phyloP scores from a whole-genome alignment of 2,888 invertebrate genomes.

The Drosophila kambysellisi region DNA sequence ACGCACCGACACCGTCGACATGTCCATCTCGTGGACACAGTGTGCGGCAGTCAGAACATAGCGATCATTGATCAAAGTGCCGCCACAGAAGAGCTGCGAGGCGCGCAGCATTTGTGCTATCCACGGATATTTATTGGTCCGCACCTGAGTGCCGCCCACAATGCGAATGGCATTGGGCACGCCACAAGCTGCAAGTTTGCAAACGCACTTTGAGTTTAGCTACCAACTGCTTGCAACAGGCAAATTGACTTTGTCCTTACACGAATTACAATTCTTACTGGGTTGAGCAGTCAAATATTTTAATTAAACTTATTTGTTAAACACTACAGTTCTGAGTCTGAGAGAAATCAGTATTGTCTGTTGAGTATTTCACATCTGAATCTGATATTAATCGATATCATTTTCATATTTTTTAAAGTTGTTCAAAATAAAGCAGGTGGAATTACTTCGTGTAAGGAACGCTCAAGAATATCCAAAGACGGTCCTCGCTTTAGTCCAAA shows the following conservation, averaged over 20 bases:
- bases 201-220: not conserved
- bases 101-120: slow-evolving; percentile 81
- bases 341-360: not conserved
- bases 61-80: slow-evolving; percentile 83
- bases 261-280: not conserved
- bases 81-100: slow-evolving; percentile 81
- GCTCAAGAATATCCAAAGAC: not conserved
- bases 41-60: slow-evolving; percentile 84
- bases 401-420: not conserved
- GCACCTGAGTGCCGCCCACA: slow-evolving; percentile 82
- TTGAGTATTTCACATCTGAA: not conserved
- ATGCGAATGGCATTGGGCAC: slow-evolving; percentile 83
- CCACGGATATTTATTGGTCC: slow-evolving; percentile 84
- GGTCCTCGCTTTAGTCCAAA: not conserved
- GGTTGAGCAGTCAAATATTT: not conserved
- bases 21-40: slow-evolving; percentile 78
- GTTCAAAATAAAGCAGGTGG: not conserved
- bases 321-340: not conserved
- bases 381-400: not conserved
- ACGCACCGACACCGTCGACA: slow-evolving; percentile 68
- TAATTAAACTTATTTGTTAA: not conserved
- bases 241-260: not conserved
- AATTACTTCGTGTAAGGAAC: not conserved
- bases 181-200: slow-evolving; percentile 78
- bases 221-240: not conserved